phyloP scores from a whole-genome alignment of 2,888 invertebrate genomes.

The Lissonota sp. region DNA sequence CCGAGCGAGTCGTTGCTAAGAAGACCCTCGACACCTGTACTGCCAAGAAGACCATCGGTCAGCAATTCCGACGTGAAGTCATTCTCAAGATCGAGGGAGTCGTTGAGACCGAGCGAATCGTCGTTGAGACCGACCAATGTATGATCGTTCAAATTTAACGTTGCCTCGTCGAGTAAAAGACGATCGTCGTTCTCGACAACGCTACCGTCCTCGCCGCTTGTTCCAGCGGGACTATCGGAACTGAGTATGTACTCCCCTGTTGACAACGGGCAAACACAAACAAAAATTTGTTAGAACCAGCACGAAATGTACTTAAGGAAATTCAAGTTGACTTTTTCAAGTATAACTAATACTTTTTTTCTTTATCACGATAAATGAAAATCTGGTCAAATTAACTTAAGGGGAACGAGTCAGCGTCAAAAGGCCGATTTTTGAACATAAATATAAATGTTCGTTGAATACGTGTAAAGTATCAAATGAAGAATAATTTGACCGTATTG shows the following conservation, averaged over 20 bases:
- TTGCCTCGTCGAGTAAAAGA: slow-evolving; percentile 72
- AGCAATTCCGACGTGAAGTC: slow-evolving; percentile 80
- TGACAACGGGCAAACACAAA: not conserved
- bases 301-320: too few relatives aligned
- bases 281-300: too few relatives aligned
- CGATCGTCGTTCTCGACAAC: slow-evolving; percentile 69
- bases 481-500: too few relatives aligned
- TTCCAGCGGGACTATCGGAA: slow-evolving; percentile 69
- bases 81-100: slow-evolving; percentile 80
- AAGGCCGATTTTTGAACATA: too few relatives aligned
- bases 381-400: too few relatives aligned
- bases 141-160: slow-evolving; percentile 75
- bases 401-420: too few relatives aligned
- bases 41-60: slow-evolving; percentile 76
- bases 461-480: too few relatives aligned
- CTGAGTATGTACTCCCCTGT: slow-evolving; percentile 84
- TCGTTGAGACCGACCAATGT: slow-evolving; percentile 77
- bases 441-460: too few relatives aligned
- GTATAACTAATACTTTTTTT: too few relatives aligned
- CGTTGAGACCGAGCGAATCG: slow-evolving; percentile 79
- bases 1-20: slow-evolving; percentile 83
- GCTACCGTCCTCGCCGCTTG: slow-evolving; percentile 66
- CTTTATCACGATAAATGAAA: too few relatives aligned
- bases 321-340: too few relatives aligned
- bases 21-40: slow-evolving; percentile 77